Evolutionary conservation across 2,797 vertebrate genomes (phyloP), one percentile per base, ranked within the genome.

Genomic region (Coregonus sp.): DNA sequence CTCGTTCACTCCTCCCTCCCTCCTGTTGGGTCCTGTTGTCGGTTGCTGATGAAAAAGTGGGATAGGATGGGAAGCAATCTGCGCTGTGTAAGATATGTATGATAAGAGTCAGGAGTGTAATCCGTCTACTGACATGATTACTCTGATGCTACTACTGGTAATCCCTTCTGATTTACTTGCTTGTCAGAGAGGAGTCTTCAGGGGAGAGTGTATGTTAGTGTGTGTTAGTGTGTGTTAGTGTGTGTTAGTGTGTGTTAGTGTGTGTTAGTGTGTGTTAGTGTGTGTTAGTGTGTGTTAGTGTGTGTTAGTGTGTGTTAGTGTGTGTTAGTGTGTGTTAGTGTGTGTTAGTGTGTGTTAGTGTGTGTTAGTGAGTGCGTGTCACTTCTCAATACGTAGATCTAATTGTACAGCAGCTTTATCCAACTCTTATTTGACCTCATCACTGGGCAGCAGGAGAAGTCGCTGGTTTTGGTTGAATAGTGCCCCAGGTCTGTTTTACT

Each of bases 51-150:
- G 56, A 59, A 59, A 59, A 59, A 59, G n/a, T 2, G 5, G 16
- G 7, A 15, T n/a, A 20, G 5, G 16, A n/a, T 7, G 40, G 15
- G 37, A 40, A 47, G 68, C 37, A 70, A 70, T 70, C 68, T 70
- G 68, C 37, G 37, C 68, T 70, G 9, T n/a, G 18, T 70, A 18
- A 40, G 40, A 70, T 70, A 50, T 70, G 68, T 18, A 47, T 70
- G 68, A 47, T 70, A n/a, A 37, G 40, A 70, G 40, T 70, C 68
- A 47, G 68, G n/a, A 18, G 35, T 50, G 68, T 70, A 70, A 70
- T 70, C 68, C 68, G 7, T 25, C 5, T 5, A 20, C 37, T n/a
- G n/a, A n/a, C 37, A 12, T 70, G 68, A 70, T 70, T 70, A 47
- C 68, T 47, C 40, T 11, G 35, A 47, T 47, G 40, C 2, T 47